Percentiles rank a stretch among this genome's conserved stretches.
Evolutionary conservation across 2,797 vertebrate species (phyloP).

Genomic region (Eulemur albifrons): DNA sequence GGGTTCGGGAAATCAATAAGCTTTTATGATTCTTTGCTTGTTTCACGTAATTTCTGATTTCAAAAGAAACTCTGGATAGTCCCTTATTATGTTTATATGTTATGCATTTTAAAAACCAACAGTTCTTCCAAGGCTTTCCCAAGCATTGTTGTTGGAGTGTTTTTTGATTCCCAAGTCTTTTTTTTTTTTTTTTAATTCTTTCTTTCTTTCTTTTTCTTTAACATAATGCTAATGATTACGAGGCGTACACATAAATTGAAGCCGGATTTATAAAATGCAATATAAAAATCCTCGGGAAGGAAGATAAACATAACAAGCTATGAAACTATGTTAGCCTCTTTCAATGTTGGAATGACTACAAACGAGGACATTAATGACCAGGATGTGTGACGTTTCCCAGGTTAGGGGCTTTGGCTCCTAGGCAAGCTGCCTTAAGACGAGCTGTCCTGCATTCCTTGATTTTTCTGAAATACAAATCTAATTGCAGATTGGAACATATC

Average conservation of each 20-base stretch:
- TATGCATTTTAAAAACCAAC: conserved; percentile 54
- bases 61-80: conserved; percentile 69
- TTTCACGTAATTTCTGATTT: conserved; percentile 77
- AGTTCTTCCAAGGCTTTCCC: conserved; percentile 42
- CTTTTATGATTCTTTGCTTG: conserved; percentile 76
- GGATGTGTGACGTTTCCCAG: conserved; percentile 63
- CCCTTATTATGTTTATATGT: conserved; percentile 68
- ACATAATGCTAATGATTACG: conserved; percentile 62
- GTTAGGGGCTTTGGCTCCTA: conserved; percentile 70
- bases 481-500: conserved; percentile 85
- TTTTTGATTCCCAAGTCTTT: background rate
- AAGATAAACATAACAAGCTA: conserved; percentile 74
- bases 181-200: too few species aligned
- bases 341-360: conserved; percentile 65
- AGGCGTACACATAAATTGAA: conserved; percentile 68
- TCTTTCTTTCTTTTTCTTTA: background rate
- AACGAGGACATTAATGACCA: conserved; percentile 51
- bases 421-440: conserved; percentile 67
- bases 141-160: conserved; percentile 8
- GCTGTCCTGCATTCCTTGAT: conserved; percentile 80
- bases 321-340: conserved; percentile 52
- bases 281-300: conserved; percentile 66
- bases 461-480: conserved; percentile 84
- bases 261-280: conserved; percentile 74
- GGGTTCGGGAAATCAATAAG: conserved; percentile 63